A percentile compares a stretch with the other conserved stretches of the same genome.
Conservation (phyloP, 2,113 vertebrate genomes). For the Dromas ardeola region DNA sequence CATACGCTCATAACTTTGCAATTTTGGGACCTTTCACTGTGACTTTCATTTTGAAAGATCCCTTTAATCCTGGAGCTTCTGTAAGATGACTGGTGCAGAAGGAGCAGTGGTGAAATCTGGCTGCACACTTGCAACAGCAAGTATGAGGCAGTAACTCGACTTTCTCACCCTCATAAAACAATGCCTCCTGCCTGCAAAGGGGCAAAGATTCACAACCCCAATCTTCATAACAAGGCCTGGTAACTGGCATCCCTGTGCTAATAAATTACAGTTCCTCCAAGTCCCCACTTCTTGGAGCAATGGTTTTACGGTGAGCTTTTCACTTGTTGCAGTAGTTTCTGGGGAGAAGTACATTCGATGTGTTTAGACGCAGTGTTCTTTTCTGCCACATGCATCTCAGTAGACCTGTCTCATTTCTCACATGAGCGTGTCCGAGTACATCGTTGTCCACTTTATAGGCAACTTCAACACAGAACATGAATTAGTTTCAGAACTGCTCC, state of each 20-base stretch:
- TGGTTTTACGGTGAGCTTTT: background rate
- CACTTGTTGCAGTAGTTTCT: background rate
- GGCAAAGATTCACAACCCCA: background rate
- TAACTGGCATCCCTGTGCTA: background rate
- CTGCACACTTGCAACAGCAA: background rate
- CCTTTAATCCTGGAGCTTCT: background rate
- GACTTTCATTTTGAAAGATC: background rate
- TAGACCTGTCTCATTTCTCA: background rate
- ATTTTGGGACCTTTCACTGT: background rate
- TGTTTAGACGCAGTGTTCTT: background rate
- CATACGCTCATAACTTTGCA: background rate
- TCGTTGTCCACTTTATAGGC: background rate
- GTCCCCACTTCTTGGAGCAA: background rate
- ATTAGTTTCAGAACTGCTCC: background rate
- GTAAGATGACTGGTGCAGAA: background rate
- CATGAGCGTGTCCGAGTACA: background rate
- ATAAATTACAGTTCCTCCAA: background rate
- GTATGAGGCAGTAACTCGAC: background rate
- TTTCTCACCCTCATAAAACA: background rate
- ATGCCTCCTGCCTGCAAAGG: background rate
- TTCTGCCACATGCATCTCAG: background rate
- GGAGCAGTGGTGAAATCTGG: background rate
- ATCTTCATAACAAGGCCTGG: background rate
- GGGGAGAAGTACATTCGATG: background rate
- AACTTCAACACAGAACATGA: background rate